phyloP scores from a whole-genome alignment of 2,888 invertebrate genomes.

The Lampropteryx suffumata region DNA sequence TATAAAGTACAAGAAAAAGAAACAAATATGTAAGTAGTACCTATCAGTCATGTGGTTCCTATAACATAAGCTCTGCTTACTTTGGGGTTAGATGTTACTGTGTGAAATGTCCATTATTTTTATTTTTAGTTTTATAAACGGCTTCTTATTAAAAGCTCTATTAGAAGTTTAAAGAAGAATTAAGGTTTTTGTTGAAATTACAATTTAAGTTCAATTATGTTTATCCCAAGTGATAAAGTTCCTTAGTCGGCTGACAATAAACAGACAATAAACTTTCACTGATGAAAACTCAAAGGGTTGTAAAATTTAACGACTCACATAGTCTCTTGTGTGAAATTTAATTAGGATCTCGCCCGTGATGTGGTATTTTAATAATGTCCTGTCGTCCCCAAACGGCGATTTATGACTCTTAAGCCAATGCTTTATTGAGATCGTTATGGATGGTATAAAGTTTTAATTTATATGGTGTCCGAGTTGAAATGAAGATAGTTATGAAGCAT shows the following conservation, averaged over 20 bases:
- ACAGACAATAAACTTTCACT: conserved; percentile 52
- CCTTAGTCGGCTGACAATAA: conserved; percentile 32
- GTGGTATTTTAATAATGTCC: conserved; percentile 74
- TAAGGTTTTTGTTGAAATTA: neutral
- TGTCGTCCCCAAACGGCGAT: conserved; percentile 56
- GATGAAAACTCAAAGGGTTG: conserved; percentile 66
- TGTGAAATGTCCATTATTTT: too few relatives aligned
- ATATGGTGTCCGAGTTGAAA: conserved; percentile 37
- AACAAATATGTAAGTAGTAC: too few relatives aligned
- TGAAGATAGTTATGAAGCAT: conserved; percentile 8
- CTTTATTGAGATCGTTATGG: conserved; percentile 55
- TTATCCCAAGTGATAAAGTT: conserved; percentile 20
- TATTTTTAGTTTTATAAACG: too few relatives aligned
- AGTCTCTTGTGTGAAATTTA: conserved; percentile 72
- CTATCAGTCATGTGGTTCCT: too few relatives aligned
- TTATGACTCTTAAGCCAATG: conserved; percentile 56
- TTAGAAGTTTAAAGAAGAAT: too few relatives aligned
- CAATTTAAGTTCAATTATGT: conserved; percentile 11
- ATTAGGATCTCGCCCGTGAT: conserved; percentile 69
- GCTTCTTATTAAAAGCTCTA: too few relatives aligned
- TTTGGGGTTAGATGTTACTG: too few relatives aligned
- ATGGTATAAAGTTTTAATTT: conserved; percentile 61
- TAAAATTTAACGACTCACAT: conserved; percentile 67
- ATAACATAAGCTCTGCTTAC: too few relatives aligned
- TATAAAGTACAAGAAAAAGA: too few relatives aligned